Base-by-base conservation (phyloP, 2,797 vertebrate species). In the Uromys caudimaculatus region DNA sequence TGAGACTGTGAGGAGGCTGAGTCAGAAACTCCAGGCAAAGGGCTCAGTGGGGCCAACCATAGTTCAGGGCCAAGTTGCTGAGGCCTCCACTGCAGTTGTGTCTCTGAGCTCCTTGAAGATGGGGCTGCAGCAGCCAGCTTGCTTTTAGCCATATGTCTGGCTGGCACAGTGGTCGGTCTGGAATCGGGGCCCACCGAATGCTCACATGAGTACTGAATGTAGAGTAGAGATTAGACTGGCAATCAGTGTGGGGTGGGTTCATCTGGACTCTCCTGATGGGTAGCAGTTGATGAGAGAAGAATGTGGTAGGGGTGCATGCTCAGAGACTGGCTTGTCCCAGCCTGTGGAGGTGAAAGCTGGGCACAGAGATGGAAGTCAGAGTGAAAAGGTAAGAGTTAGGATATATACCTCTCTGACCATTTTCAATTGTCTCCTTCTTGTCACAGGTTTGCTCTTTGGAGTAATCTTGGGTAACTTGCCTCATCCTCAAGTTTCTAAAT, bases 401-500 rank as follows among this genome's bases (percentile, higher is more conserved):
- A 78, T 6, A 0, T 41, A 35, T 1, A 19, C 60, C n/a, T 89
- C 44, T 35, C 87, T 93, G 35, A 75, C 8, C 8, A 13, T 50
- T 60, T 89, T 62, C 52, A 41, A 17, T 23, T 19, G 6, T 73
- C 76, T 75, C 52, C 62, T 47, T 38, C 24, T 16, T 73, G 44
- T 16, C 29, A 50, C 19, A 69, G 41, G 27, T 64, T 58, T 24
- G 58, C 54, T 64, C 62, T 92, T 58, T 29, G 32, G 24, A 29
- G 41, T 79, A 60, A 50, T 76, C 27, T 24, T 64, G 73, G 64
- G 56, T 50, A 60, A 89, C 73, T 76, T 11, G 0, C 60, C 77
- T 89, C 64, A n/a, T 81, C 71, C 23, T 44, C 47, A 19, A 88
- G 41, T 88, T 73, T 93, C 81, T 76, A 52, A 84, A 56, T 75